These are phyloP conservation scores for Dryoscopus gambensis DNA, from an alignment of 2,113 vertebrate genomes.

Conservation along the genomic window DNA sequence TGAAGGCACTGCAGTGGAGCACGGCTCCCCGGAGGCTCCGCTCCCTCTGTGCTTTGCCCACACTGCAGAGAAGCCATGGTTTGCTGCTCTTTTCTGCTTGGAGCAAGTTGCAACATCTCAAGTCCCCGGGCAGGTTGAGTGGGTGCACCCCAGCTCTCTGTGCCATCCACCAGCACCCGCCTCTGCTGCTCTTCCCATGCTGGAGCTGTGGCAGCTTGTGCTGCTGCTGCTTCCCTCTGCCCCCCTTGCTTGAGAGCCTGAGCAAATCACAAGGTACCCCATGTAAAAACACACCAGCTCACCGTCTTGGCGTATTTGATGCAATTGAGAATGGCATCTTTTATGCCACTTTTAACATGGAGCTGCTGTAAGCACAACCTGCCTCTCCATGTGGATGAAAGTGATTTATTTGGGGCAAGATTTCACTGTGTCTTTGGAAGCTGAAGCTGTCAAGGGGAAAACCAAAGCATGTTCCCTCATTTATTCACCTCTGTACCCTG, in stretches of 20 bases:
- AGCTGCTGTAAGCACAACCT: background rate
- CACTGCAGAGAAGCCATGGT: background rate
- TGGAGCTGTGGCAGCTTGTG: background rate
- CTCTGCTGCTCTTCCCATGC: background rate
- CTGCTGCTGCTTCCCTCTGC: background rate
- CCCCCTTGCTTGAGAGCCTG: background rate
- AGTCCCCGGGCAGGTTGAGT: background rate
- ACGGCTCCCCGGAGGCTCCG: background rate
- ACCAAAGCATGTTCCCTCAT: rapidly evolving
- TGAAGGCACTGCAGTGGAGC: background rate
- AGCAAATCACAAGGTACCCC: background rate
- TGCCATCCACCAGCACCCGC: background rate
- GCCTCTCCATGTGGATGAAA: background rate
- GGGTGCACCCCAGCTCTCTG: background rate
- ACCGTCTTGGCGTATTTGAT: background rate
- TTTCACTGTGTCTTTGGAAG: background rate
- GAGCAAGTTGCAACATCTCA: background rate
- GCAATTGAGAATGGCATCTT: background rate
- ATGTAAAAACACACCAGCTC: background rate
- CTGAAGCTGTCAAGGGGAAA: background rate
- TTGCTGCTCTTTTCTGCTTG: background rate
- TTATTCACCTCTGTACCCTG: background rate
- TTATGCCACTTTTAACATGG: background rate
- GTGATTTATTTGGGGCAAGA: background rate
- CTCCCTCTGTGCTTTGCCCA: background rate